A percentile compares a stretch with the other conserved stretches of the same genome.
Evolutionary conservation across 2,888 invertebrate species (phyloP).

Genomic region (Trilocha varians): DNA sequence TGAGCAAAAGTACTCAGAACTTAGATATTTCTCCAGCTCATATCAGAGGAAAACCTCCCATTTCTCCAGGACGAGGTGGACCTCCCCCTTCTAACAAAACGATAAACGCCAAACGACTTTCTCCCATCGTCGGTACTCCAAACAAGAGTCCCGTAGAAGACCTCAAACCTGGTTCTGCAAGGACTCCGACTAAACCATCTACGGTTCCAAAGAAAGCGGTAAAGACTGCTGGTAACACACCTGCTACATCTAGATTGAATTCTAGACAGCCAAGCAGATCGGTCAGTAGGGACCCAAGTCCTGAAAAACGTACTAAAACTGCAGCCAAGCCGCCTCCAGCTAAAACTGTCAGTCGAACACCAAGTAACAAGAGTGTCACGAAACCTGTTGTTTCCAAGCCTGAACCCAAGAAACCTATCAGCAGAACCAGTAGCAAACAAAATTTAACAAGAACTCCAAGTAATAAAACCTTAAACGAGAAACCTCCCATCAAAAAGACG

Average conservation of each 20-base stretch:
- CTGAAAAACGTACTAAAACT: conserved; percentile 47
- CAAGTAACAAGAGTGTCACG: conserved; percentile 40
- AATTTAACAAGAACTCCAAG: conserved; percentile 54
- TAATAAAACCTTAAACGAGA: conserved; percentile 51
- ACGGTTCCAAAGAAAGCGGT: conserved; percentile 37
- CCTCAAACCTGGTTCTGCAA: conserved; percentile 43
- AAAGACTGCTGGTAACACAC: conserved; percentile 48
- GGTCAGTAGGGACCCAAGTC: conserved; percentile 54
- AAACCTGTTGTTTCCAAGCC: conserved; percentile 41
- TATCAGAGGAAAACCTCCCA: conserved; percentile 65
- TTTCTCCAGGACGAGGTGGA: conserved; percentile 58
- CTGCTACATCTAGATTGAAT: conserved; percentile 55
- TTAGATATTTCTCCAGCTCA: conserved; percentile 45
- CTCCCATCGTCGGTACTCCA: conserved; percentile 67
- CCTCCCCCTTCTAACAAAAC: conserved; percentile 62
- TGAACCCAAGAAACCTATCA: conserved; percentile 52
- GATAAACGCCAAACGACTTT: conserved; percentile 60
- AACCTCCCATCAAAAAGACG: conserved; percentile 48
- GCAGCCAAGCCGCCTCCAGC: conserved; percentile 25
- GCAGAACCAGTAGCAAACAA: conserved; percentile 57
- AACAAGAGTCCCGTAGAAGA: conserved; percentile 63
- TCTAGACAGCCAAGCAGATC: conserved; percentile 59
- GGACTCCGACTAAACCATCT: conserved; percentile 39
- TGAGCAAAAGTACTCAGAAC: conserved; percentile 58
- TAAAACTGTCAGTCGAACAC: conserved; percentile 40